These are phyloP conservation scores for Bemisia tabaci DNA, from an alignment of 1,140 invertebrate genomes.

Conservation along the genomic window DNA sequence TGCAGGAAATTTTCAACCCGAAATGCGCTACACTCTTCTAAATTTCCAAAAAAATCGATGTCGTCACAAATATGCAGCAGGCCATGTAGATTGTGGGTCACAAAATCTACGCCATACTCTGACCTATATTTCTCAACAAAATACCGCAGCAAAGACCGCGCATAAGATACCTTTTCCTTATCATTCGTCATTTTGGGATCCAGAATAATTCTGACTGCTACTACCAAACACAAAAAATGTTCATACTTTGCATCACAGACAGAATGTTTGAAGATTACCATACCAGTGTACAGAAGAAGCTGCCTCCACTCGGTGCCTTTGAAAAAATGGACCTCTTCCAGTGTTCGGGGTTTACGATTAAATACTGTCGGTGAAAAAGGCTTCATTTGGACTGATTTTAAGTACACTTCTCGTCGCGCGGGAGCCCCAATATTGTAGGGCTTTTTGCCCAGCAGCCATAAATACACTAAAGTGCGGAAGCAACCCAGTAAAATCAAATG, in stretches of 20 bases:
- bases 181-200: neutral
- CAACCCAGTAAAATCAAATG: neutral
- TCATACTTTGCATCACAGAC: neutral
- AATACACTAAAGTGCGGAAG: neutral
- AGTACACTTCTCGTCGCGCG: neutral
- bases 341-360: neutral
- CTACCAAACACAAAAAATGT: neutral
- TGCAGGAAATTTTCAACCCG: neutral
- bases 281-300: neutral
- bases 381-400: neutral
- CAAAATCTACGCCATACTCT: neutral
- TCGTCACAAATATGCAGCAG: neutral
- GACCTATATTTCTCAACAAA: neutral
- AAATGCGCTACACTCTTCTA: neutral
- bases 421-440: neutral
- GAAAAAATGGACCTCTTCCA: neutral
- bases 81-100: neutral
- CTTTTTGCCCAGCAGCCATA: neutral
- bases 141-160: neutral
- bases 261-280: neutral
- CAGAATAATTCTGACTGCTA: neutral
- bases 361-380: neutral
- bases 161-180: neutral
- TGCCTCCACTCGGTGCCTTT: neutral
- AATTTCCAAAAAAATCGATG: neutral